phyloP scores from a whole-genome alignment of 2,797 vertebrate genomes.

The Pyrocephalus nanus region DNA sequence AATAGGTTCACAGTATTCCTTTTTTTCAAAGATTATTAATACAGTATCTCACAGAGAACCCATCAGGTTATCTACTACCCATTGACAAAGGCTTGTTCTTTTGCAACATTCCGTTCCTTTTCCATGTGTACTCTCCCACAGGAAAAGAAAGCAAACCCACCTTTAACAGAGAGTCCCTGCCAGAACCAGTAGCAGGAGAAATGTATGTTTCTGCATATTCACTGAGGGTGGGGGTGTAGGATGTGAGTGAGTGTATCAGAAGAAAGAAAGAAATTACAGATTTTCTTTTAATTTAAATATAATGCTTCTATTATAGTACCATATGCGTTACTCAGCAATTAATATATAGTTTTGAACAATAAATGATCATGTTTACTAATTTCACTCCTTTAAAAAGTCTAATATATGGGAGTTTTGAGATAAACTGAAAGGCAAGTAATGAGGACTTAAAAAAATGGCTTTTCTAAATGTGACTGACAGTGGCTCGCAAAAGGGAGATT shows the following conservation, averaged over 20 bases:
- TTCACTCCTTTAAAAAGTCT: background rate
- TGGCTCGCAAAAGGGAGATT: background rate
- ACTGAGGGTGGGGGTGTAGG: fast-evolving
- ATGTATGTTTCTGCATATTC: background rate
- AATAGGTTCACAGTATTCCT: background rate
- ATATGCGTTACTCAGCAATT: background rate
- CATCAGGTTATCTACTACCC: background rate
- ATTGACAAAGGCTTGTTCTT: background rate
- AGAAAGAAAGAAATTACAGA: background rate
- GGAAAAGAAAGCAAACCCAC: background rate
- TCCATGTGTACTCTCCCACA: background rate
- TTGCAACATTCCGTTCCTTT: background rate
- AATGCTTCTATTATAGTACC: background rate
- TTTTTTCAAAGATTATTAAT: background rate
- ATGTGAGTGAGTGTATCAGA: background rate
- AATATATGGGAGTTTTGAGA: background rate
- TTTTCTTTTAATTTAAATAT: background rate
- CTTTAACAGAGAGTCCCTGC: background rate
- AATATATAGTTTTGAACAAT: background rate
- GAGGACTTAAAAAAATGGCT: background rate
- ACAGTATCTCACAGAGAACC: background rate
- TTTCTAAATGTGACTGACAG: background rate
- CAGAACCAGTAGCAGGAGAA: background rate
- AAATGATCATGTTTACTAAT: background rate
- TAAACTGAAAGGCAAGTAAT: background rate